phyloP scores from a whole-genome alignment of 2,888 invertebrate genomes.

The Bhutanitis thaidina region DNA sequence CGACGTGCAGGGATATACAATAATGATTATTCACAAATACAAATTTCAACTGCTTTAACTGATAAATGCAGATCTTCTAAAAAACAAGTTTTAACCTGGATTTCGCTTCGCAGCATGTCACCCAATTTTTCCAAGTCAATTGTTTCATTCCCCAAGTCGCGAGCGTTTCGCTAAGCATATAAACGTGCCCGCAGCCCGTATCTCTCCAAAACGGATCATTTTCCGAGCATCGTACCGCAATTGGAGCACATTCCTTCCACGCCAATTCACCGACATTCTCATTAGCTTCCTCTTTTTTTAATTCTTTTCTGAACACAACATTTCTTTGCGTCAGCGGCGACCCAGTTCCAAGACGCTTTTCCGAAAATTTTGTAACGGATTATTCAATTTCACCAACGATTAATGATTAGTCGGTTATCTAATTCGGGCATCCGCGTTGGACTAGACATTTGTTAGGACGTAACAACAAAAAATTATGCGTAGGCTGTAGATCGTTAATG shows the following conservation, averaged over 20 bases:
- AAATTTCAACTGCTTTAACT: too few relatives aligned
- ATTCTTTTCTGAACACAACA: conserved; percentile 48
- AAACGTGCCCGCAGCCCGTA: conserved; percentile 17
- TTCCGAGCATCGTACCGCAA: conserved; percentile 46
- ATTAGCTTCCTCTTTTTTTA: conserved; percentile 49
- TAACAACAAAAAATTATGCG: conserved; percentile 15
- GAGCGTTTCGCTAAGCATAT: conserved; percentile 19
- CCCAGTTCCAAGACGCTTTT: conserved; percentile 45
- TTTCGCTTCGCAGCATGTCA: background rate
- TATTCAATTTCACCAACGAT: conserved; percentile 55
- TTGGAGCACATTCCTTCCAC: conserved; percentile 52
- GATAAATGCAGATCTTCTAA: too few relatives aligned
- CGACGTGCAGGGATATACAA: too few relatives aligned
- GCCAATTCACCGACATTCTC: conserved; percentile 43
- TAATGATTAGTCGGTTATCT: conserved; percentile 48
- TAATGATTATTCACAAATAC: too few relatives aligned
- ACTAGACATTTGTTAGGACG: conserved; percentile 16
- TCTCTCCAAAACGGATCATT: conserved; percentile 25
- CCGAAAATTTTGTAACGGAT: conserved; percentile 45
- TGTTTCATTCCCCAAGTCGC: conserved; percentile 7
- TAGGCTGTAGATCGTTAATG: conserved; percentile 5
- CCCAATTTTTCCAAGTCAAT: conserved; percentile 3
- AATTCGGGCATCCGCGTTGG: conserved; percentile 24
- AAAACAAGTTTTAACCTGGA: background rate
- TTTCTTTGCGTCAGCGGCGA: conserved; percentile 46